Conservation (phyloP, 2,888 invertebrate species). For the Amiota mariae region DNA sequence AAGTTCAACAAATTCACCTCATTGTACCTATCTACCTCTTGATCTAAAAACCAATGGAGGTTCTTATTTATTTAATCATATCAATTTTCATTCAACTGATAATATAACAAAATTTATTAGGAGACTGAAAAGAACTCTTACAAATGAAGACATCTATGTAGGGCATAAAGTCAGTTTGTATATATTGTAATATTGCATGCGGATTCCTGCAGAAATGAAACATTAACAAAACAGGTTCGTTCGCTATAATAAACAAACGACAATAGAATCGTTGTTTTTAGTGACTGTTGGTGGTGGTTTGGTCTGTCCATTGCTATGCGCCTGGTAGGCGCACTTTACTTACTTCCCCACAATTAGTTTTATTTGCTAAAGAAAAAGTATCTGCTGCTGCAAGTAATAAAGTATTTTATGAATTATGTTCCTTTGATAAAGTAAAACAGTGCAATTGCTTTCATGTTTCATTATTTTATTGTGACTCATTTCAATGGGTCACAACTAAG, state of each 20-base stretch:
- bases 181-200: neutral
- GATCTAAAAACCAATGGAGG: constrained; percentile 47
- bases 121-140: neutral
- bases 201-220: neutral
- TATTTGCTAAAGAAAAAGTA: constrained; percentile 6
- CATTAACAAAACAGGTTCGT: constrained; percentile 7
- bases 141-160: neutral
- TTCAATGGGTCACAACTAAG: too few species aligned
- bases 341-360: constrained; percentile 41
- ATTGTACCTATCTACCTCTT: constrained; percentile 49
- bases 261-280: neutral
- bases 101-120: too few species aligned
- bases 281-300: too few species aligned
- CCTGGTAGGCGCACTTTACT: constrained; percentile 37
- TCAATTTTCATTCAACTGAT: too few species aligned
- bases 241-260: neutral
- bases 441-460: too few species aligned
- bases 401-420: too few species aligned
- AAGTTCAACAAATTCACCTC: constrained; percentile 45
- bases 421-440: too few species aligned
- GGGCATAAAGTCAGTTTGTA: neutral
- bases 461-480: too few species aligned
- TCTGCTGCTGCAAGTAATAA: too few species aligned
- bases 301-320: constrained; percentile 11
- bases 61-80: too few species aligned